phyloP scores from a whole-genome alignment of 23 tunicate genomes.

The Styela plicata region DNA sequence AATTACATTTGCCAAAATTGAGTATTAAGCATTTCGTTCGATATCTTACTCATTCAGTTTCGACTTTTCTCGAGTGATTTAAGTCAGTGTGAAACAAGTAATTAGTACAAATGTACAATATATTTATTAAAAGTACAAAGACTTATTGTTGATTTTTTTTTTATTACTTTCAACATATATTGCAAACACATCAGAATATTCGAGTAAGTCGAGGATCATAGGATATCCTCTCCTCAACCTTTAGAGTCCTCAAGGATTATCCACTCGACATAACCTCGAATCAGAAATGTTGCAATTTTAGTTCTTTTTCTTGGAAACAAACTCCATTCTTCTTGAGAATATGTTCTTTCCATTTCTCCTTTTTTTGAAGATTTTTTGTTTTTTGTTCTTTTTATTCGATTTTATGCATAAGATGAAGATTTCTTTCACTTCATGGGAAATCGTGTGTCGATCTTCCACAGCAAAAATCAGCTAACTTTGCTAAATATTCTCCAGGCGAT shows the following conservation, averaged over 20 bases:
- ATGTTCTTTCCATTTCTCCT: neutral
- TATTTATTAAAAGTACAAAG: too few species aligned
- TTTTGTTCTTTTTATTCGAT: neutral
- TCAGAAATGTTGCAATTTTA: neutral
- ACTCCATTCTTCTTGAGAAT: neutral
- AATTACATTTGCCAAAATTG: neutral
- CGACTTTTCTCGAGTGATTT: too few species aligned
- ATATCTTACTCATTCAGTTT: too few species aligned
- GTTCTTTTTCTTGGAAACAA: neutral
- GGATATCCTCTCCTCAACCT: slow-evolving; percentile 32
- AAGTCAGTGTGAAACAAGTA: too few species aligned
- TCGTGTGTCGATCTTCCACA: too few species aligned
- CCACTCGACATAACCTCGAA: slow-evolving; percentile 6
- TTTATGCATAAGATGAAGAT: neutral
- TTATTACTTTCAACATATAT: too few species aligned
- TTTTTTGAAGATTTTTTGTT: neutral
- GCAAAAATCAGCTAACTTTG: too few species aligned
- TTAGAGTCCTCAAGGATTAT: slow-evolving; percentile 43
- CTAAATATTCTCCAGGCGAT: too few species aligned
- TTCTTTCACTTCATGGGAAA: neutral
- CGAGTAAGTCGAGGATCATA: neutral
- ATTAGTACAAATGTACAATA: too few species aligned
- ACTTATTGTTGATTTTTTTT: too few species aligned
- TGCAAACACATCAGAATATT: too few species aligned
- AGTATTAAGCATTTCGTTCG: too few species aligned